These are phyloP conservation scores for Melanerpes aurifrons DNA, from an alignment of 2,113 vertebrate genomes.

Conservation along the genomic window DNA sequence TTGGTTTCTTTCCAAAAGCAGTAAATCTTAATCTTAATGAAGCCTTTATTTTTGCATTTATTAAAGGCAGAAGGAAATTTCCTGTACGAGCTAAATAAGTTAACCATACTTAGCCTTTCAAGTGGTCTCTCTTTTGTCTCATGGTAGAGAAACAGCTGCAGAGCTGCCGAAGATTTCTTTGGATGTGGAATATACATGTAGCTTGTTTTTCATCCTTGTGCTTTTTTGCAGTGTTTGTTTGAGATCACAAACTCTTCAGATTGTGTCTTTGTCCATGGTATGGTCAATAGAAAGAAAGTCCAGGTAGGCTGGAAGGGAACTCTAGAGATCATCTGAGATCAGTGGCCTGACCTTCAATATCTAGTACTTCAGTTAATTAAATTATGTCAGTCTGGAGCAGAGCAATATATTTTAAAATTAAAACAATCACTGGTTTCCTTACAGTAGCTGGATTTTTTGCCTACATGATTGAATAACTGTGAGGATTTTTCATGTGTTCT, in stretches of 20 bases:
- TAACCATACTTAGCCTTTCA: neutral
- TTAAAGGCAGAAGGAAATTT: neutral
- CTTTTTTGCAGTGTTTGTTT: neutral
- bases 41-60: neutral
- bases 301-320: neutral
- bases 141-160: neutral
- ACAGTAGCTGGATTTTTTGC: neutral
- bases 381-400: neutral
- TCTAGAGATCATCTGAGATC: neutral
- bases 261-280: neutral
- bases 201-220: neutral
- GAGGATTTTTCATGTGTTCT: neutral
- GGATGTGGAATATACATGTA: neutral
- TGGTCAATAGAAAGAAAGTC: neutral
- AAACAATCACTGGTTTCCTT: neutral
- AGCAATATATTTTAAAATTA: neutral
- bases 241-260: neutral
- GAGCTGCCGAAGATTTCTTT: neutral
- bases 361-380: neutral
- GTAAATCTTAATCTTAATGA: neutral
- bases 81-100: neutral
- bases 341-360: neutral
- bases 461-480: fast-evolving
- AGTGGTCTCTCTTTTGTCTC: neutral
- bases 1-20: neutral